Conservation (phyloP, 2,888 invertebrate genomes). For the Plusia festucae region DNA sequence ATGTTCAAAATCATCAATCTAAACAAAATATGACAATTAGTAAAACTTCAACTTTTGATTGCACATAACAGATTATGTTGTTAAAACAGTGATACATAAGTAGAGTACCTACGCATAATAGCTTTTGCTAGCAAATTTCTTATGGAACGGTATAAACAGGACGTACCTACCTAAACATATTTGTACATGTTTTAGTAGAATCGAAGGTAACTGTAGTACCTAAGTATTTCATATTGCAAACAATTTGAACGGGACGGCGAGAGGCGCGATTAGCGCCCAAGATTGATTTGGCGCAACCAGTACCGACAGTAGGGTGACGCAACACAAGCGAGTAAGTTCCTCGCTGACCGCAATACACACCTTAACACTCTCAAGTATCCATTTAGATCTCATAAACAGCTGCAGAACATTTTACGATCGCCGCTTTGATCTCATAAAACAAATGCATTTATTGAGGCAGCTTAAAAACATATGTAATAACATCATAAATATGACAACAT, state of each 20-base stretch:
- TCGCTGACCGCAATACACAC: slow-evolving; percentile 78
- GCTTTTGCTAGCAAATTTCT: background rate
- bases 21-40: too few species aligned
- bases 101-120: background rate
- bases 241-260: slow-evolving; percentile 68
- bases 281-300: slow-evolving; percentile 83
- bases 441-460: slow-evolving; percentile 38
- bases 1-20: too few species aligned
- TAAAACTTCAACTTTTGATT: background rate
- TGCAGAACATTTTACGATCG: slow-evolving; percentile 60
- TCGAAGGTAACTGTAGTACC: slow-evolving; percentile 53
- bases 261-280: slow-evolving; percentile 75
- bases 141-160: background rate
- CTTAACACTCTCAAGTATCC: slow-evolving; percentile 68
- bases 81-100: background rate
- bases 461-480: slow-evolving; percentile 42
- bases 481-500: slow-evolving; percentile 59
- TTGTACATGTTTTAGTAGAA: slow-evolving; percentile 57
- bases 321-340: slow-evolving; percentile 68
- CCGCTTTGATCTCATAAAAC: slow-evolving; percentile 58
- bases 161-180: slow-evolving; percentile 21
- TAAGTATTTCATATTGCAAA: slow-evolving; percentile 64
- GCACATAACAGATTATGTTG: background rate
- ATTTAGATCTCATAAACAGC: slow-evolving; percentile 68
- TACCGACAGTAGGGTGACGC: slow-evolving; percentile 71